A percentile compares a stretch with the other conserved stretches of the same genome.
Evolutionary conservation across 2,888 invertebrate species (phyloP).

Genomic region (Amphipoea oculea): DNA sequence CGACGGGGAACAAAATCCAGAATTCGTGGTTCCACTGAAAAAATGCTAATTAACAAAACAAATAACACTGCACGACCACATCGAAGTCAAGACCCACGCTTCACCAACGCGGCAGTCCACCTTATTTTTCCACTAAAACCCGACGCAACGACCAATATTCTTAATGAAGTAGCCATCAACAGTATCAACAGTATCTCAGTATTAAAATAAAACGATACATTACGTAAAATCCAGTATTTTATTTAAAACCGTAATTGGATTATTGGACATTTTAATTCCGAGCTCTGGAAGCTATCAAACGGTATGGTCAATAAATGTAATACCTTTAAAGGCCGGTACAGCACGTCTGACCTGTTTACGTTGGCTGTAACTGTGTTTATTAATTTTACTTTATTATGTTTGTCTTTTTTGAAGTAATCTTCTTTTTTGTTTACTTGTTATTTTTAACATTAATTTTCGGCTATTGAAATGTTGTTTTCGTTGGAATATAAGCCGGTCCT

Average conservation of each 20-base stretch:
- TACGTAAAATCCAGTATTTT: slow-evolving; percentile 38
- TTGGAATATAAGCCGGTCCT: background rate
- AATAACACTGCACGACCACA: too few species aligned
- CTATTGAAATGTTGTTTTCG: slow-evolving; percentile 29
- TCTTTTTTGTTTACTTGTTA: slow-evolving; percentile 13
- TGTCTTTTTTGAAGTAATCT: slow-evolving; percentile 35
- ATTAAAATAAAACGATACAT: slow-evolving; percentile 36
- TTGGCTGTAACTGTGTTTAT: slow-evolving; percentile 42
- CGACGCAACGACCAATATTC: slow-evolving; percentile 9
- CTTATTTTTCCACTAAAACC: slow-evolving; percentile 15
- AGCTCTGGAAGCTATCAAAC: slow-evolving; percentile 59
- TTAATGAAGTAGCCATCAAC: slow-evolving; percentile 39
- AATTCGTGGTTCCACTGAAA: background rate
- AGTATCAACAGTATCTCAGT: slow-evolving; percentile 25
- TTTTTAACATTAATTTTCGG: slow-evolving; percentile 1
- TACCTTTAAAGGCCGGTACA: slow-evolving; percentile 53
- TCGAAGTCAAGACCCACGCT: background rate
- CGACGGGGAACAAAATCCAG: background rate
- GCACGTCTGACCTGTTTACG: slow-evolving; percentile 62
- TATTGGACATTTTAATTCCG: slow-evolving; percentile 53
- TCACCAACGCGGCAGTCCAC: background rate
- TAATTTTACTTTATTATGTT: slow-evolving; percentile 59
- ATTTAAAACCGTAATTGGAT: slow-evolving; percentile 53
- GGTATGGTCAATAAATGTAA: slow-evolving; percentile 70
- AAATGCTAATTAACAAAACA: background rate